Evolutionary conservation across 1,140 invertebrate genomes (phyloP).

Genomic region (Magallana gigas): DNA sequence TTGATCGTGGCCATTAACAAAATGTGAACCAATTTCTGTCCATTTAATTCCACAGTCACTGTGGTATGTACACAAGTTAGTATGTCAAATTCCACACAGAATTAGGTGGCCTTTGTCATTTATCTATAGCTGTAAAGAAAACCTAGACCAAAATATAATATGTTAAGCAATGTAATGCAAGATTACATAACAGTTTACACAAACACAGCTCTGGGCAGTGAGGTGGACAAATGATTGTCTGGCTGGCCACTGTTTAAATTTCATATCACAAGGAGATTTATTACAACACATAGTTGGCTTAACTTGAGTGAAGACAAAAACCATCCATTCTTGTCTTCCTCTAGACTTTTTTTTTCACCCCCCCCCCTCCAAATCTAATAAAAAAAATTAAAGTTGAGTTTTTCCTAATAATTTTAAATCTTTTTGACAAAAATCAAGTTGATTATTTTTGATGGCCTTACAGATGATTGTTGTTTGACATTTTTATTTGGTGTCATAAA

Average conservation of each 20-base stretch:
- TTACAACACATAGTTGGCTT: no score
- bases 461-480: not conserved
- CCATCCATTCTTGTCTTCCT: no score
- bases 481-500: constrained; percentile 30
- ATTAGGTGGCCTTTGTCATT: not conserved
- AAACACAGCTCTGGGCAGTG: not conserved
- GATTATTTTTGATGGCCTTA: not conserved
- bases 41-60: not conserved
- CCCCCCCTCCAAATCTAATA: no score
- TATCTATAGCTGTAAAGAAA: not conserved
- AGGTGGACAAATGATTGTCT: constrained; percentile 22
- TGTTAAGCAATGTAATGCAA: not conserved
- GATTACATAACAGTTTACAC: not conserved
- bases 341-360: no score
- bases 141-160: not conserved
- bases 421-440: no score
- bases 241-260: not conserved
- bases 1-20: not conserved
- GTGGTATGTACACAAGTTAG: not conserved
- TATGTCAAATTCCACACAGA: not conserved
- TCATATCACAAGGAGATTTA: no score
- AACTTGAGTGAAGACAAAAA: no score
- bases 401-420: no score
- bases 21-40: not conserved
- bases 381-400: no score